A percentile compares a stretch with the other conserved stretches of the same genome.
phyloP scores from a whole-genome alignment of 2,888 invertebrate species.

The Hemithea aestivaria region DNA sequence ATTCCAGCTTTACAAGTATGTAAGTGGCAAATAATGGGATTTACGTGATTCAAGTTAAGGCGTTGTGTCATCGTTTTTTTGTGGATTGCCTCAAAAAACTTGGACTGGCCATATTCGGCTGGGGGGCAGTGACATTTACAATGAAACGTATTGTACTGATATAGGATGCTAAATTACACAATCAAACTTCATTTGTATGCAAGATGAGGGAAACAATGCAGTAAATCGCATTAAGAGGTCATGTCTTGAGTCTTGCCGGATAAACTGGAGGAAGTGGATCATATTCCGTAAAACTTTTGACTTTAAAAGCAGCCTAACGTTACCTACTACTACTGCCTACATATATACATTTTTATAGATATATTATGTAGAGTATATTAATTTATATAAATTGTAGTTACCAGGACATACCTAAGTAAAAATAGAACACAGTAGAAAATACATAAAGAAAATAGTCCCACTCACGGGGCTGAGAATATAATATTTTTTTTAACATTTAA shows the following conservation, averaged over 20 bases:
- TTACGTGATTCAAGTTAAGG: constrained; percentile 10
- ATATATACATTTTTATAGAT: too few relatives aligned
- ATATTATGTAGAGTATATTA: too few relatives aligned
- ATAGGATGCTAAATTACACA: constrained; percentile 8
- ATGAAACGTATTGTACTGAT: constrained; percentile 5
- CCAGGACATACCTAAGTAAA: too few relatives aligned
- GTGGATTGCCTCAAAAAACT: constrained; percentile 8
- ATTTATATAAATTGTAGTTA: too few relatives aligned
- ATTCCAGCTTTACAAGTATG: too few relatives aligned
- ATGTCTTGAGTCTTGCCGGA: constrained; percentile 4
- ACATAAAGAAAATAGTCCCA: too few relatives aligned
- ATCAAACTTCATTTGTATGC: constrained; percentile 3
- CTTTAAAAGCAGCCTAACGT: too few relatives aligned
- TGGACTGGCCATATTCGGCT: constrained; percentile 11
- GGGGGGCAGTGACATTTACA: constrained; percentile 7
- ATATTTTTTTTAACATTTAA: too few relatives aligned
- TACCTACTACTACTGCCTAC: too few relatives aligned
- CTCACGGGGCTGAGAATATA: too few relatives aligned
- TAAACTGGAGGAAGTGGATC: constrained; percentile 15
- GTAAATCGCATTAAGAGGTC: constrained; percentile 11
- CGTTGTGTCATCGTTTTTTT: constrained; percentile 15
- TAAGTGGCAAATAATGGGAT: constrained; percentile 8
- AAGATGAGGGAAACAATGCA: constrained; percentile 1
- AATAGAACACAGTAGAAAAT: too few relatives aligned
- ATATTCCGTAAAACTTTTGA: not conserved